Evolutionary conservation across 2,113 vertebrate species (phyloP), one percentile per base, ranked within the genome.

Genomic region (Turnix velox): DNA sequence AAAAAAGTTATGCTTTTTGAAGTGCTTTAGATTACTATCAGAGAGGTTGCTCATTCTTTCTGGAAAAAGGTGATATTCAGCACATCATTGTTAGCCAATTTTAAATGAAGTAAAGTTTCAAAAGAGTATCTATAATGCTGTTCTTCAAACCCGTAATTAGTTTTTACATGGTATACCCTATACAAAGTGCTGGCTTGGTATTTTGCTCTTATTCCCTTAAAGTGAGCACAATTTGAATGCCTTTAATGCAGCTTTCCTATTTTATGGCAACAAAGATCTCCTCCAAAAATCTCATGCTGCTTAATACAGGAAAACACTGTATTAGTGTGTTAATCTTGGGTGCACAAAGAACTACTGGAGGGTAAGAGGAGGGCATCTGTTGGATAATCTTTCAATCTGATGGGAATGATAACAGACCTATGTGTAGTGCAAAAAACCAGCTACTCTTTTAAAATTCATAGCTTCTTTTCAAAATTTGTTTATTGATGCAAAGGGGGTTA

Each of bases 11-110:
- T 84, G 42, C 65, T 71, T 95, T 92, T 96, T 90, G 16, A 65
- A 68, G 85, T 90, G 87, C 95, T 97, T 98, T 97, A 98, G 98
- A 99, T 99, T 97, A 98, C 98, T 98, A 99, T 99, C 98, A 97
- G 97, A 97, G 97, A 97, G 98, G 97, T 98, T 98, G 98, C 98
- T 98, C 97, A 97, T 98, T 98, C 98, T 98, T 96, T 90, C 69
- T 96, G 92, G 92, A 95, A 97, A 97, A 98, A 96, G 97, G 97
- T 99, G 98, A 98, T 98, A 98, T 99, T 99, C 98, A 97, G 95
- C 95, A 95, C 91, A 93, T 87, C 86, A 55, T 77, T 93, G 94
- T 66, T 92, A 90, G 90, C 95, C 94, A 92, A 92, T 97, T 97
- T 97, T 96, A 97, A 97, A 97, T 94, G 87, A 85, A 89, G 27